These are phyloP conservation scores for Philopedon plagiatum DNA, from an alignment of 2,888 invertebrate genomes.

Conservation along the genomic window DNA sequence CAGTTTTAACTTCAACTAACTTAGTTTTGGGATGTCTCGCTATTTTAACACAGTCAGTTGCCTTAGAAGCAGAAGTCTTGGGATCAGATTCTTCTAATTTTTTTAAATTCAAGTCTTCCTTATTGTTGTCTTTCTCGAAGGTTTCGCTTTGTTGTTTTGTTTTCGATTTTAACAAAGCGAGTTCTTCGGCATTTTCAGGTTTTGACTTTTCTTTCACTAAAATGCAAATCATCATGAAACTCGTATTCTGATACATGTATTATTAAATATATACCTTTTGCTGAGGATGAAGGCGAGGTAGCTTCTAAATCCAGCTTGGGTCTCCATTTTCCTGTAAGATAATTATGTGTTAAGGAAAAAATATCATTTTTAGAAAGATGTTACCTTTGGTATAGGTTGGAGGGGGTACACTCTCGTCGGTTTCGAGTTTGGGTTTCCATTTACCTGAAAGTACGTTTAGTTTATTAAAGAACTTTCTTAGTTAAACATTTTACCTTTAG, in stretches of 20 bases:
- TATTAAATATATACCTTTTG: constrained; percentile 20
- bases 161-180: neutral
- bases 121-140: neutral
- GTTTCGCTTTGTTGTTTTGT: neutral
- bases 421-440: constrained; percentile 71
- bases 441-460: constrained; percentile 67
- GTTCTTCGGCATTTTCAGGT: neutral
- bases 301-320: constrained; percentile 62
- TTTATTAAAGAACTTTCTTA: neutral
- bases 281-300: constrained; percentile 34
- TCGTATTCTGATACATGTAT: neutral
- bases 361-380: constrained; percentile 54
- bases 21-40: neutral
- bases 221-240: neutral
- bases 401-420: constrained; percentile 50
- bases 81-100: neutral
- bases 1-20: neutral
- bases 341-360: neutral
- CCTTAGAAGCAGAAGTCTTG: neutral
- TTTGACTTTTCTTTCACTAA: constrained; percentile 25
- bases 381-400: constrained; percentile 73
- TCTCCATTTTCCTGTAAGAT: constrained; percentile 73
- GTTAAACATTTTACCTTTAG: constrained; percentile 17
- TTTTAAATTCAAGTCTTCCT: neutral
- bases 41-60: neutral